Conservation (phyloP, 2,888 invertebrate species). For the Lathronympha strigana region DNA sequence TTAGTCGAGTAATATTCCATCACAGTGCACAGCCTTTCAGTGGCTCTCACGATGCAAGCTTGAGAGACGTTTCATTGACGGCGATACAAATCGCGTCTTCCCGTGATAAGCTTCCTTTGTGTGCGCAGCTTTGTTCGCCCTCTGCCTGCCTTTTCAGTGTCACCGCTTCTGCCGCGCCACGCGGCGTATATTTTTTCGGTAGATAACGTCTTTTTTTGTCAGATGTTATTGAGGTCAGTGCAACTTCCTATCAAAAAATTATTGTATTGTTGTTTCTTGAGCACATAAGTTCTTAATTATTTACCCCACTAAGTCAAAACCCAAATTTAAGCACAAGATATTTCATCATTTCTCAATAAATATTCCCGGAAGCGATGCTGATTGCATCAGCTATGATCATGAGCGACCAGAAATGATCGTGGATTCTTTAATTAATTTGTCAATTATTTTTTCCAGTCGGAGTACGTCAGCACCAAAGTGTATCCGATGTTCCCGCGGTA, state of each 20-base stretch:
- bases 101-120: conserved; percentile 35
- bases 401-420: conserved; percentile 17
- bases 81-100: conserved; percentile 31
- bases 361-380: neutral
- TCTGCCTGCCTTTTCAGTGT: conserved; percentile 22
- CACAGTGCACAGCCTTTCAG: conserved; percentile 14
- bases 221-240: neutral
- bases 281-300: neutral
- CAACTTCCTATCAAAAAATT: neutral
- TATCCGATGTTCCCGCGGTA: conserved; percentile 98
- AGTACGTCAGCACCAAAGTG: conserved; percentile 95
- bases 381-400: too few species aligned
- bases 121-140: conserved; percentile 28
- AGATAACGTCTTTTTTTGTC: conserved; percentile 18
- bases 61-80: conserved; percentile 29
- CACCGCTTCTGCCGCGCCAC: conserved; percentile 16
- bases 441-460: conserved; percentile 85
- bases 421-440: conserved; percentile 25
- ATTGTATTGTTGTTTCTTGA: too few species aligned
- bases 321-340: neutral
- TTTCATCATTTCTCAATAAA: conserved; percentile 17
- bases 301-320: neutral
- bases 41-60: conserved; percentile 9
- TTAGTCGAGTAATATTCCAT: conserved; percentile 16
- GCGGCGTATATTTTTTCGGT: conserved; percentile 7